Evolutionary conservation across 2,888 invertebrate genomes (phyloP).

Genomic region (Spialia ferax): DNA sequence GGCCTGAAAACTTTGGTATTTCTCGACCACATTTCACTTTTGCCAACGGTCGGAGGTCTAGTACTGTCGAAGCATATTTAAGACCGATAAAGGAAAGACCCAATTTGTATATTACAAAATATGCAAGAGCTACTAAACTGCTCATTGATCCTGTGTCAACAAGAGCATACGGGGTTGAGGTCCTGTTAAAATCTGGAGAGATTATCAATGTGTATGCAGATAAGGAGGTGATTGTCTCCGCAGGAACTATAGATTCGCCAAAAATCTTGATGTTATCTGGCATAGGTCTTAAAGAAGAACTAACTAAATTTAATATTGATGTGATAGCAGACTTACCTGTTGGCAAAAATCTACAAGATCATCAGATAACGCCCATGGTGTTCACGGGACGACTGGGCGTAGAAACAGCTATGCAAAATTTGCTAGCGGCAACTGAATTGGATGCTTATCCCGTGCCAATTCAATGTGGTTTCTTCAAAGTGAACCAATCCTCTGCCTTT

Average conservation of each 20-base stretch:
- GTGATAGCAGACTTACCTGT: conserved; percentile 69
- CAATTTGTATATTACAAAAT: conserved; percentile 68
- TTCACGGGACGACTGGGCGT: conserved; percentile 62
- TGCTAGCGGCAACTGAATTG: conserved; percentile 49
- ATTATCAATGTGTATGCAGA: conserved; percentile 58
- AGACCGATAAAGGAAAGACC: conserved; percentile 56
- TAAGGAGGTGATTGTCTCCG: conserved; percentile 71
- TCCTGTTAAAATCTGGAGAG: conserved; percentile 54
- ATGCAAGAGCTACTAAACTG: conserved; percentile 64
- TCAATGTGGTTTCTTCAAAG: conserved; percentile 62
- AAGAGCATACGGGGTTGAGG: conserved; percentile 64
- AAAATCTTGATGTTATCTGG: conserved; percentile 75
- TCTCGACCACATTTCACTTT: conserved; percentile 57
- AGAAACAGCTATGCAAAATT: conserved; percentile 50
- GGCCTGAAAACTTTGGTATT: conserved; percentile 53
- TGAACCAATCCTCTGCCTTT: conserved; percentile 49
- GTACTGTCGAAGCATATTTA: conserved; percentile 73
- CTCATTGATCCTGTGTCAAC: conserved; percentile 59
- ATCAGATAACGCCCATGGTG: conserved; percentile 57
- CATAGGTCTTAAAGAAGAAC: conserved; percentile 64
- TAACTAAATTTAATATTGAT: conserved; percentile 59
- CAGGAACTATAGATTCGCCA: conserved; percentile 69
- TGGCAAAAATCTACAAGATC: conserved; percentile 73
- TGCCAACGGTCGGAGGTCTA: conserved; percentile 66
- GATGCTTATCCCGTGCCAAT: conserved; percentile 60